Base-by-base conservation (phyloP, 2,113 vertebrate genomes). In the Vulpes vulpes region DNA sequence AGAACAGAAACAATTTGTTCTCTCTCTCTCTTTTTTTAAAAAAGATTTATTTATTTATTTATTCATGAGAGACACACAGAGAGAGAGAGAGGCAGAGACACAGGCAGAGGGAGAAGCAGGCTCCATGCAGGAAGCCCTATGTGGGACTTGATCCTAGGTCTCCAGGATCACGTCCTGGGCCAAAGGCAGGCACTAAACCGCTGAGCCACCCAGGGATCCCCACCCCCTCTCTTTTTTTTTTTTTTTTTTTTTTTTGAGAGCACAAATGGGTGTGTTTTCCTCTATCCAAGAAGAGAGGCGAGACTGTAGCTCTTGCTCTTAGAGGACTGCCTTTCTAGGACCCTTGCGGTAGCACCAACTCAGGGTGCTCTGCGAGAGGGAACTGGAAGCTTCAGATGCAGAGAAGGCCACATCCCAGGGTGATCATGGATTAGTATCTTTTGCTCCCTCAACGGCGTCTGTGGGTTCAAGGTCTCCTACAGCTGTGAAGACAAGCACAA, bases 371-470 rank as follows among this genome's bases (percentile, higher is more conserved):
- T 51, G 3, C 0, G n/a, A 53, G 23, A 59, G 4, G 30, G 12
- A 38, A 25, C 0, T 1, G 12, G 60, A 30, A n/a, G 49, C 19
- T 23, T 22, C 19, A 4, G 5, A 25, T 84, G 1, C 20, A 2
- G 16, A 14, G 4, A 57, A 35, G 19, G 30, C 0, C 16, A 22
- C 0, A 20, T 30, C 3, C 0, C 14, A 20, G 12, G 10, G 1
- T 4, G 1, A 35, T 51, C 27, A 3, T 11, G 60, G 27, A 27
- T 49, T 4, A 23, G 20, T 53, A 22, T 20, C 2, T 30, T 87
- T 65, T 53, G 60, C 6, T 76, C 32, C 59, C 80, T 38, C 38
- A 14, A 5, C 20, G 9, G 35, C 38, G 69, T 53, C 62, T n/a
- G 3, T 12, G 12, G 8, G 60, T 23, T 81, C 59, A 78, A 62